Base-by-base conservation (phyloP, 2,797 vertebrate genomes). In the Zenarchopterus dispar region DNA sequence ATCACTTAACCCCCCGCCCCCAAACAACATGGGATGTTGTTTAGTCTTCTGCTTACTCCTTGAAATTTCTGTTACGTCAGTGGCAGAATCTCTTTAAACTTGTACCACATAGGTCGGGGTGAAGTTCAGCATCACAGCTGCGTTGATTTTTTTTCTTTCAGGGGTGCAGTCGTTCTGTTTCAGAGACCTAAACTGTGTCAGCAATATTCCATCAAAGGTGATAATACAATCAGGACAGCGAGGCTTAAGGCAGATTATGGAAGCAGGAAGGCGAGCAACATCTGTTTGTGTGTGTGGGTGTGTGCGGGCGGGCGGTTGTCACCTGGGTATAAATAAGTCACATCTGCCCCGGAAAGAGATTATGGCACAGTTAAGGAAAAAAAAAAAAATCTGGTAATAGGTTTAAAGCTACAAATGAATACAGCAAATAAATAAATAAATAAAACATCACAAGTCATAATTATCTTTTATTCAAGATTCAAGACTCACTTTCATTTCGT, bases 191-290 rank as follows among this genome's bases (percentile, higher is more conserved):
- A 84, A 84, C 73, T 77, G 78, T 88, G 84, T 86, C 84, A 85
- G 78, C 77, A 77, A 83, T 81, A 87, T 80, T 89, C 87, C 80
- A 90, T 90, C 88, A 90, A 86, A 90, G 84, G 88, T 90, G 88
- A 89, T 84, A 88, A 90, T 80, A 75, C 78, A 80, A 85, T 88
- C 78, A 77, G 82, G 73, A 77, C 75, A 72, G 80, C 17, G 2
- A 75, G 75, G 85, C 75, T 88, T 84, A 91, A 84, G 85, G 62
- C 73, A 81, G 88, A 90, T 90, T 90, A 89, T 22, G 7, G 66
- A 31, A 44, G 78, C 78, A 73, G 77, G 75, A 69, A 71, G 76
- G 64, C 73, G 41, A 73, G 63, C 47, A 52, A 73, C 70, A 81
- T 55, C 68, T 73, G 72, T 83, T 67, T 67, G 13, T 76, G 67